Evolutionary conservation across 2,888 invertebrate species (phyloP), one percentile per base, ranked within the genome.

Genomic region (Pristionchus exspectatus): DNA sequence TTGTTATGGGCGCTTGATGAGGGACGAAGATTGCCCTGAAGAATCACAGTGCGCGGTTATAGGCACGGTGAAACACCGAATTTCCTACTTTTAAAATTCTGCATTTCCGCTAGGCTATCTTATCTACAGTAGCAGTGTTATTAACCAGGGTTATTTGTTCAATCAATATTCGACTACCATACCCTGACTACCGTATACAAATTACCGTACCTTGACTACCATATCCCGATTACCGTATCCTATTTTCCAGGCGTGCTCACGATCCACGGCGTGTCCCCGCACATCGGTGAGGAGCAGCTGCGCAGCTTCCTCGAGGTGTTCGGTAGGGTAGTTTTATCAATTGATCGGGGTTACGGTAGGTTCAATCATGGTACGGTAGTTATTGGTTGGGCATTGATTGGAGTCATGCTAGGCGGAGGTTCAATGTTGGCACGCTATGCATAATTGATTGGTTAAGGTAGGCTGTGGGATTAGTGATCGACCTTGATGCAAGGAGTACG

Each of bases 201-300:
- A 4, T 7, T 24, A 3, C 24, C 59, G 59, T 24, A 24, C 16
- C 7, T 63, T 7, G 21, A 63, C 59, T 24, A 24, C 59, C 59
- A 24, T 63, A 24, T 2, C 14, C 30, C n/a, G n/a, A n/a, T n/a
- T 69, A 69, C 69, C 30, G 30, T 72, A 72, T 2, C 30, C 69
- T 27, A n/a, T 4, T 1, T 27, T 33, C 0, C 74, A 81, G 81
- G 81, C 50, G n/a, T 81, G 24, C 50, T 81, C 81, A 27, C 81
- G 44, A 81, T 81, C 50, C n/a, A 81, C 50, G 81, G 81, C 81
- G 81, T 81, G 27, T 81, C 81, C 7, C 81, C 81, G 50, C 54
- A 81, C 50, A 81, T 81, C 27, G 54, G 81, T 14, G 9, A 27
- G 18, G 50, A 81, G 50, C 81, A 81, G 81, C 81, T 81, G 1